Conservation (phyloP, 1,140 invertebrate species). For the Bathynomus jamesi region DNA sequence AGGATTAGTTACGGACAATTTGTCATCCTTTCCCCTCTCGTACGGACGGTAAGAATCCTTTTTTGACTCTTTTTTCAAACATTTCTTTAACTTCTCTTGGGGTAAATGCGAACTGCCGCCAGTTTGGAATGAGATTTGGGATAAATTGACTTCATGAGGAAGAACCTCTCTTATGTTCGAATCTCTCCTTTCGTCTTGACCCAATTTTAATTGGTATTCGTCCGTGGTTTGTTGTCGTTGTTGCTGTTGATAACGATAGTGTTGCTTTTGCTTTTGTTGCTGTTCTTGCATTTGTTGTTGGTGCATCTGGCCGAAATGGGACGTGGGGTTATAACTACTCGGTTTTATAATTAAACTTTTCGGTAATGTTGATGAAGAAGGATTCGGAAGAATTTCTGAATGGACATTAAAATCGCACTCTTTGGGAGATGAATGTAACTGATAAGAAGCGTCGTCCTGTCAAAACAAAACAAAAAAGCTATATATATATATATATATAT, state of each 20-base stretch:
- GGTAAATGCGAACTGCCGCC: too few species aligned
- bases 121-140: too few species aligned
- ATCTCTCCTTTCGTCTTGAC: neutral
- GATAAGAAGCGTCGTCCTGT: neutral
- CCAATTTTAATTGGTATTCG: neutral
- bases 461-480: neutral
- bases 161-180: too few species aligned
- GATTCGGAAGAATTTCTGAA: neutral
- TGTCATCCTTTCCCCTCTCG: neutral
- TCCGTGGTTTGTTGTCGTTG: neutral
- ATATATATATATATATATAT: neutral
- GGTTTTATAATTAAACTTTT: neutral
- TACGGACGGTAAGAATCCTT: neutral
- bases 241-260: too few species aligned
- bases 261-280: too few species aligned
- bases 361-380: neutral
- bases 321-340: too few species aligned
- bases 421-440: neutral
- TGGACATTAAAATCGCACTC: neutral
- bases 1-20: neutral
- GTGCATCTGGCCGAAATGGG: too few species aligned
- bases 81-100: neutral
- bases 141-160: too few species aligned
- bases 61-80: neutral
- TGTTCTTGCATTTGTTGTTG: too few species aligned